Conservation (phyloP, 2,888 invertebrate species). For the Rhopalosiphum nymphaeae region DNA sequence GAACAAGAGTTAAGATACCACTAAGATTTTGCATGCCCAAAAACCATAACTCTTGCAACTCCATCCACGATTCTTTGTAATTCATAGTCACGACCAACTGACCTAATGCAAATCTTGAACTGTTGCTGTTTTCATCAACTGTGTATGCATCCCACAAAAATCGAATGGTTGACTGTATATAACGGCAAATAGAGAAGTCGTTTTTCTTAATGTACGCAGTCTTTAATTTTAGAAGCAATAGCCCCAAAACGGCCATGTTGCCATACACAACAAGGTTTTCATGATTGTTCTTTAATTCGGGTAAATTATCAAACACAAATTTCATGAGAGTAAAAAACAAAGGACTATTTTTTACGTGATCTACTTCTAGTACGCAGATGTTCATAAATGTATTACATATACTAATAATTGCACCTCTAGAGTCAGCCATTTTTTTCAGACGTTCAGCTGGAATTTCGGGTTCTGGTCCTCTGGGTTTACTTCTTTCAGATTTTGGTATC, state of each 20-base stretch:
- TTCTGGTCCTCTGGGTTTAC: slow-evolving; percentile 81
- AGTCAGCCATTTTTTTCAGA: slow-evolving; percentile 86
- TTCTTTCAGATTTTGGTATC: slow-evolving; percentile 83
- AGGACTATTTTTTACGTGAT: slow-evolving; percentile 83
- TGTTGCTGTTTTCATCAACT: slow-evolving; percentile 86
- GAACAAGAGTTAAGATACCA: slow-evolving; percentile 82
- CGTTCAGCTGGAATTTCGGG: slow-evolving; percentile 81
- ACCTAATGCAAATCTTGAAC: slow-evolving; percentile 68
- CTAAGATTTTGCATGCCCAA: slow-evolving; percentile 94
- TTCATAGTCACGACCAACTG: slow-evolving; percentile 83
- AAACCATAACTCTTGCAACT: slow-evolving; percentile 92
- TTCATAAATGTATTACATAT: slow-evolving; percentile 94
- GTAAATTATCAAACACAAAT: slow-evolving; percentile 86
- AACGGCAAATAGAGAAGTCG: slow-evolving; percentile 89
- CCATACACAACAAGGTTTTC: slow-evolving; percentile 89
- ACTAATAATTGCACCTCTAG: slow-evolving; percentile 86
- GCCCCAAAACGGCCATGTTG: slow-evolving; percentile 85
- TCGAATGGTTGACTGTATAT: slow-evolving; percentile 88
- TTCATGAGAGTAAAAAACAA: slow-evolving; percentile 85
- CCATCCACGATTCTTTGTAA: slow-evolving; percentile 91
- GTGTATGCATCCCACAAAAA: slow-evolving; percentile 94
- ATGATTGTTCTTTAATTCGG: slow-evolving; percentile 85
- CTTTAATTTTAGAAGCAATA: slow-evolving; percentile 86
- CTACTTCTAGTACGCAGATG: slow-evolving; percentile 87
- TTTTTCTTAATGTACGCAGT: slow-evolving; percentile 87